phyloP scores from a whole-genome alignment of 2,113 vertebrate genomes.

The Circaetus gallicus region DNA sequence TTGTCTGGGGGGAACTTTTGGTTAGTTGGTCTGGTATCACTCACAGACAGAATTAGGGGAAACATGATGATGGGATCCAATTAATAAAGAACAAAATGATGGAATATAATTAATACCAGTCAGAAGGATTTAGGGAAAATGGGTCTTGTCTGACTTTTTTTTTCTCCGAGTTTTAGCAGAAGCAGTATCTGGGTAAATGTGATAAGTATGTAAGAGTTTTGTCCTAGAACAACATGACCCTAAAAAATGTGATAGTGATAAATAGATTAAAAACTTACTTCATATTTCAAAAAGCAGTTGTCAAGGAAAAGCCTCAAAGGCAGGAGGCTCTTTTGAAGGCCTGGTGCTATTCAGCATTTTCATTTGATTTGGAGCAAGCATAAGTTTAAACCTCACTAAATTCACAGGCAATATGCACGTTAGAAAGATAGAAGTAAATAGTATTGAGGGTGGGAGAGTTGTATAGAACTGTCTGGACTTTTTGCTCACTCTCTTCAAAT shows the following conservation, averaged over 20 bases:
- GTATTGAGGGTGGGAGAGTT: not conserved
- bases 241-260: not conserved
- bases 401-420: rapidly evolving
- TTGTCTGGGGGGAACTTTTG: not conserved
- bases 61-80: not conserved
- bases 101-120: slow-evolving; percentile 2
- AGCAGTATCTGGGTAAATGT: not conserved
- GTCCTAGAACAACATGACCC: slow-evolving; percentile 43
- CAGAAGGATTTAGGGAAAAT: slow-evolving; percentile 4
- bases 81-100: slow-evolving; percentile 8
- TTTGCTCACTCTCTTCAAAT: not conserved
- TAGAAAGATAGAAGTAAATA: not conserved
- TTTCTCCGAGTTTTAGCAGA: not conserved
- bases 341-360: not conserved
- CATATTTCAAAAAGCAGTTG: not conserved
- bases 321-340: not conserved
- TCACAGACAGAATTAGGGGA: not conserved
- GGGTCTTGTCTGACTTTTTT: not conserved
- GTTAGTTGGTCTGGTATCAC: not conserved
- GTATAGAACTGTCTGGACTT: not conserved
- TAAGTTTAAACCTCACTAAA: not conserved
- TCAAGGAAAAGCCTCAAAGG: not conserved
- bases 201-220: not conserved
- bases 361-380: not conserved
- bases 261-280: not conserved